phyloP scores from a whole-genome alignment of 1,140 invertebrate species.

The honey bee (Apis mellifera) region DNA sequence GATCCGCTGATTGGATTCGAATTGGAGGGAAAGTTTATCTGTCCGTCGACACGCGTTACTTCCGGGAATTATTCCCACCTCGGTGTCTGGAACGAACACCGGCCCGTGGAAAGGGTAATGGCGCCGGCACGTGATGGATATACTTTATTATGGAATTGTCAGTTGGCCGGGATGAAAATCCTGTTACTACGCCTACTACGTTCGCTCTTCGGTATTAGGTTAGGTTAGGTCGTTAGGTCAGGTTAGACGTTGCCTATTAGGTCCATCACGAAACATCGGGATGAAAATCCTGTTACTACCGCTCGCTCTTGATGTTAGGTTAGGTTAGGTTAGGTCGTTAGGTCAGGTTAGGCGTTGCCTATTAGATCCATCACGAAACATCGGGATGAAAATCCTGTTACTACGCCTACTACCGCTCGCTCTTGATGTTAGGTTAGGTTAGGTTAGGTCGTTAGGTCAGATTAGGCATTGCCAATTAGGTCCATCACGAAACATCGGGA shows the following conservation, averaged over 20 bases:
- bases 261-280: too few species aligned
- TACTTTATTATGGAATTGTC: constrained; percentile 38
- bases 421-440: too few species aligned
- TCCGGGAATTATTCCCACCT: constrained; percentile 44
- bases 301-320: too few species aligned
- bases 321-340: too few species aligned
- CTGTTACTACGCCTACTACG: background rate
- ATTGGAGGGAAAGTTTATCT: constrained; percentile 67
- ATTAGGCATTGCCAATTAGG: too few species aligned
- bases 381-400: constrained; percentile 14
- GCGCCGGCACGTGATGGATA: constrained; percentile 1
- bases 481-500: background rate
- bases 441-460: too few species aligned
- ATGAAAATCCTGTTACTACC: background rate
- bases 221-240: too few species aligned
- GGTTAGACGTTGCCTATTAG: too few species aligned
- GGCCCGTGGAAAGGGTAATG: constrained; percentile 24
- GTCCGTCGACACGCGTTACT: constrained; percentile 54
- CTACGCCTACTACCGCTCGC: too few species aligned
- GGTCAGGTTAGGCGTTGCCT: too few species aligned
- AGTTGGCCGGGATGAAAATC: constrained; percentile 18
- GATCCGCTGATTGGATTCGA: constrained; percentile 76
- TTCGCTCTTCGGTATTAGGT: too few species aligned
- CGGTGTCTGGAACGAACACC: background rate
- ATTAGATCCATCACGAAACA: too few species aligned